phyloP scores from a whole-genome alignment of 2,797 vertebrate genomes.

The Labroides dimidiatus region DNA sequence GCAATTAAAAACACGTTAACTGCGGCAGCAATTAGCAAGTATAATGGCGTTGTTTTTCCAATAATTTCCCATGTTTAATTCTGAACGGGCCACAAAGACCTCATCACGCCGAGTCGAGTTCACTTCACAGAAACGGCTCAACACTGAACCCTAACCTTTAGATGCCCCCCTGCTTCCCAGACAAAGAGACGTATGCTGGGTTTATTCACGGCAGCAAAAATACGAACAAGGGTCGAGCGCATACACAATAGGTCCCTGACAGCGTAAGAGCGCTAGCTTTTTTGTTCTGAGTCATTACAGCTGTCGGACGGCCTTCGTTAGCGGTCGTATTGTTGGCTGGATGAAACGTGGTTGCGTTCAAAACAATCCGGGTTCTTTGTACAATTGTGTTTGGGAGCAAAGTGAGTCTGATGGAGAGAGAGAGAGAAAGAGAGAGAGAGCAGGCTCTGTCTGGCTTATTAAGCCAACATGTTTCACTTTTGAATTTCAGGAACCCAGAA shows the following conservation, averaged over 20 bases:
- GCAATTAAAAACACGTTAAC: constrained; percentile 52
- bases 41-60: constrained; percentile 1
- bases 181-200: constrained; percentile 23
- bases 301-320: constrained; percentile 28
- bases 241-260: constrained; percentile 22
- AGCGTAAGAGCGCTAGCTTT: constrained; percentile 10
- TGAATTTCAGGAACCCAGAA: too few species aligned
- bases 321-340: constrained; percentile 15
- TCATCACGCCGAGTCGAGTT: constrained; percentile 10
- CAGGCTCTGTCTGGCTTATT: not conserved
- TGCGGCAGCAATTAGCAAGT: constrained; percentile 31
- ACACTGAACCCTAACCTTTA: constrained; percentile 16
- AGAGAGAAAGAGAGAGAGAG: not conserved
- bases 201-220: constrained; percentile 40
- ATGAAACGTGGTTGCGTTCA: not conserved
- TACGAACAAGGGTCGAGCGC: constrained; percentile 15
- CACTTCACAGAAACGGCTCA: constrained; percentile 16
- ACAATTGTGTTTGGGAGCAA: not conserved
- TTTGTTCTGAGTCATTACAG: constrained; percentile 24
- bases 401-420: not conserved
- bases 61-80: not conserved
- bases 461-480: too few species aligned
- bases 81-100: constrained; percentile 22
- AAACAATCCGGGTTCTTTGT: not conserved
- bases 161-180: constrained; percentile 34